Evolutionary conservation across 2,113 vertebrate species (phyloP), one percentile per base, ranked within the genome.

Genomic region (Macrotus californicus): DNA sequence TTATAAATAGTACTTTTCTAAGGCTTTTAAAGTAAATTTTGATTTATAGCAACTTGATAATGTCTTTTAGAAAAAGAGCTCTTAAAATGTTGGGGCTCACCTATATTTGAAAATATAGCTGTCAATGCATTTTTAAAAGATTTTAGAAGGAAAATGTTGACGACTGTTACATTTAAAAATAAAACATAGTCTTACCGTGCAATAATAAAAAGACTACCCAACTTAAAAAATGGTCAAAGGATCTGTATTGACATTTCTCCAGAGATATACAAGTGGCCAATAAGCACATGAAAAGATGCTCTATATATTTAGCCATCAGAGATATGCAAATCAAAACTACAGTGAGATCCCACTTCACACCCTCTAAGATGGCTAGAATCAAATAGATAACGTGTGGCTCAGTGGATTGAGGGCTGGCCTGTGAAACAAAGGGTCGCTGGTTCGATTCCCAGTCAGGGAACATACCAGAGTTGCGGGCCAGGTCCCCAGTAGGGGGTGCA

Each of bases 21-120:
- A 76, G 21, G 43, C 46, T 94, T 93, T 91, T 83, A 21, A 87
- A 91, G 72, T 85, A 66, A 56, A 56, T 87, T 90, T 94, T 81
- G 14, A 96, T 91, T 59, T 39, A 59, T 2, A 87, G 61, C 70
- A 73, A 80, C 43, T 66, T 39, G 26, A 75, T 91, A 75, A 46
- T 22, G 22, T 50, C 76, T 93, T 90, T 54, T 7, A 73, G 73
- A 22, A 86, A 52, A 56, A 75, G 11, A 36, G 21, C 19, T 64
- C 26, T 64, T 79, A 87, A 90, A 91, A 67, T 36, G 6, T 41
- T 46, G 39, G 66, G 19, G 22, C 48, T 39, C 39, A 21, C 39
- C 34, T 21, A 22, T 36, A 59, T 77, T 93, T 73, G 29, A 39
- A 79, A 87, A 43, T 11, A 5, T 82, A 81, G 14, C 26, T 21